These are phyloP conservation scores for Napeogenes inachia DNA, from an alignment of 2,888 invertebrate genomes.

Conservation along the genomic window DNA sequence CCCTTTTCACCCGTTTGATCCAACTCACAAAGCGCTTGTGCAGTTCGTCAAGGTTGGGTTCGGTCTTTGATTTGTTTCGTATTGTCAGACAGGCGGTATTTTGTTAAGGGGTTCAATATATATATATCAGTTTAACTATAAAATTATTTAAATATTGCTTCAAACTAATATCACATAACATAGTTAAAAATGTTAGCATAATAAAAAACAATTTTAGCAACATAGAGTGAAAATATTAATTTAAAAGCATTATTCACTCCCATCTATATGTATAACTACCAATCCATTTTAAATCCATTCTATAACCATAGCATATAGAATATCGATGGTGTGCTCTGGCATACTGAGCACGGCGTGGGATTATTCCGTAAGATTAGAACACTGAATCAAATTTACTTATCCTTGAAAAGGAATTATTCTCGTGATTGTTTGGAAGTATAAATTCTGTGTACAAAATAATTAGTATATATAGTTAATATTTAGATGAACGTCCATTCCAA, in stretches of 20 bases:
- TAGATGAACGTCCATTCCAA: no score
- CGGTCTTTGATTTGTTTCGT: constrained; percentile 7
- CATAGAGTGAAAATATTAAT: no score
- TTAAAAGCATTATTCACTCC: no score
- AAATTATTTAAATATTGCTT: neutral
- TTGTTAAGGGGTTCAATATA: constrained; percentile 3
- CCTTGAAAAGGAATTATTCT: neutral
- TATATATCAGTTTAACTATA: neutral
- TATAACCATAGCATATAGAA: no score
- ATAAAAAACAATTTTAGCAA: no score
- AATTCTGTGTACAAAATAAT: no score
- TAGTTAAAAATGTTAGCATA: no score
- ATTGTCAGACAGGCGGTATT: constrained; percentile 6
- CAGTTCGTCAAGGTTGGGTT: constrained; percentile 6
- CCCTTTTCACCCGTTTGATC: constrained; percentile 8
- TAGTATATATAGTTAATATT: no score
- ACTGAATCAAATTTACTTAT: constrained; percentile 1
- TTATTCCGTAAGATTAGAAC: constrained; percentile 10
- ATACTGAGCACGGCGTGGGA: constrained; percentile 13
- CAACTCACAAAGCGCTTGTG: constrained; percentile 6
- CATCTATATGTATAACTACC: no score
- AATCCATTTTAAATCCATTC: no score
- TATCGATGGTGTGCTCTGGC: constrained; percentile 6
- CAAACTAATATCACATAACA: no score
- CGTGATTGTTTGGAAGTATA: no score